phyloP scores from a whole-genome alignment of 1,140 invertebrate species.

The Drosophila sp. region DNA sequence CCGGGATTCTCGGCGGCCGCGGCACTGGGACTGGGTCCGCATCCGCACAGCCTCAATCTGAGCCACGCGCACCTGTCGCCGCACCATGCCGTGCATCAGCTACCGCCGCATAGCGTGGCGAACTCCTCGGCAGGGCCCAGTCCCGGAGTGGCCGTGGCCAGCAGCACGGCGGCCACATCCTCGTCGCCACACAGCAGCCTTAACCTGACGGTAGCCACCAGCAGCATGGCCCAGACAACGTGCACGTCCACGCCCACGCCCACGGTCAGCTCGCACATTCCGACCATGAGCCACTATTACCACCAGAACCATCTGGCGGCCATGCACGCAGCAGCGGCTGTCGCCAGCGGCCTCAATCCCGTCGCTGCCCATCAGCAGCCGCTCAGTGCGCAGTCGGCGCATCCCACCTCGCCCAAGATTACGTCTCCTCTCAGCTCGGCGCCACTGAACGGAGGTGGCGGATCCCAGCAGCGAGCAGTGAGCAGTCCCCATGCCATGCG shows the following conservation, averaged over 20 bases:
- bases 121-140: constrained; percentile 60
- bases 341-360: constrained; percentile 64
- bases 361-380: constrained; percentile 78
- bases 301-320: constrained; percentile 75
- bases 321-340: constrained; percentile 72
- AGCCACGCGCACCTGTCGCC: constrained; percentile 83
- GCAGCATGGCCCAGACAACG: constrained; percentile 60
- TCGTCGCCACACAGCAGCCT: constrained; percentile 74
- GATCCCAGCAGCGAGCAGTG: constrained; percentile 60
- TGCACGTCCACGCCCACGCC: constrained; percentile 71
- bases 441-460: constrained; percentile 41
- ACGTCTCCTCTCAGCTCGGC: constrained; percentile 54
- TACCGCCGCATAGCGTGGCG: constrained; percentile 64
- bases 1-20: constrained; percentile 76
- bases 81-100: constrained; percentile 75
- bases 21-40: constrained; percentile 66
- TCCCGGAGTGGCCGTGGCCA: constrained; percentile 49
- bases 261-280: constrained; percentile 76
- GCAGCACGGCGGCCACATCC: constrained; percentile 51
- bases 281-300: constrained; percentile 77
- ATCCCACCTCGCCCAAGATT: constrained; percentile 75
- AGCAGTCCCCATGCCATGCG: constrained; percentile 78
- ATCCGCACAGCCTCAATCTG: constrained; percentile 79
- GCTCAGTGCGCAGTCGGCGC: constrained; percentile 29
- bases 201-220: constrained; percentile 63